Evolutionary conservation across 2,888 invertebrate genomes (phyloP).

Genomic region (Ectemnius lituratus): DNA sequence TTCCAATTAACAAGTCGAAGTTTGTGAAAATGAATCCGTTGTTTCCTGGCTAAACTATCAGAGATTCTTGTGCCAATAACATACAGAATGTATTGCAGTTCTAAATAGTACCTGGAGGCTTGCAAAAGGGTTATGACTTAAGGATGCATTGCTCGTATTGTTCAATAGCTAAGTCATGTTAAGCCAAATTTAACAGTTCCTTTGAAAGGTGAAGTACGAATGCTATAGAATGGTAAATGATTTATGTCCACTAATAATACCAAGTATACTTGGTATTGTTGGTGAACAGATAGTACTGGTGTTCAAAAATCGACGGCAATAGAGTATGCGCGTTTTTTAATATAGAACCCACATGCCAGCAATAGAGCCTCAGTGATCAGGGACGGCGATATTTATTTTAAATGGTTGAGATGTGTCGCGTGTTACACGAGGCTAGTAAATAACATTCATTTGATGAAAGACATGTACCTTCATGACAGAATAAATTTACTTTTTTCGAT

Average conservation of each 20-base stretch:
- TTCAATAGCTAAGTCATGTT: constrained; percentile 24
- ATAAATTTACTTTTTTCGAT: constrained; percentile 49
- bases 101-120: not conserved
- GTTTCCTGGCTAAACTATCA: not conserved
- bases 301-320: too few species aligned
- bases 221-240: not conserved
- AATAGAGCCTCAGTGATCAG: not conserved
- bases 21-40: not conserved
- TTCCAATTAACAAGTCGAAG: constrained; percentile 20
- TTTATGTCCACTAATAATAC: too few species aligned
- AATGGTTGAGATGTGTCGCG: constrained; percentile 1
- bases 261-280: too few species aligned
- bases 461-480: constrained; percentile 31
- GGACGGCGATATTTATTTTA: constrained; percentile 18
- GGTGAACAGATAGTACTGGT: too few species aligned
- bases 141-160: not conserved
- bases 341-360: not conserved
- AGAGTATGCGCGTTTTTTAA: not conserved
- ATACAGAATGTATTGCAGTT: too few species aligned
- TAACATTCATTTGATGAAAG: constrained; percentile 29
- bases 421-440: not conserved
- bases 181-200: constrained; percentile 40
- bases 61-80: constrained; percentile 7
- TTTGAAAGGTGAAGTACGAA: constrained; percentile 32
- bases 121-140: not conserved